Percentiles rank a stretch among this genome's conserved stretches.
These are phyloP conservation scores for Cistogaster globosa DNA, from an alignment of 2,888 invertebrate species.

Conservation along the genomic window DNA sequence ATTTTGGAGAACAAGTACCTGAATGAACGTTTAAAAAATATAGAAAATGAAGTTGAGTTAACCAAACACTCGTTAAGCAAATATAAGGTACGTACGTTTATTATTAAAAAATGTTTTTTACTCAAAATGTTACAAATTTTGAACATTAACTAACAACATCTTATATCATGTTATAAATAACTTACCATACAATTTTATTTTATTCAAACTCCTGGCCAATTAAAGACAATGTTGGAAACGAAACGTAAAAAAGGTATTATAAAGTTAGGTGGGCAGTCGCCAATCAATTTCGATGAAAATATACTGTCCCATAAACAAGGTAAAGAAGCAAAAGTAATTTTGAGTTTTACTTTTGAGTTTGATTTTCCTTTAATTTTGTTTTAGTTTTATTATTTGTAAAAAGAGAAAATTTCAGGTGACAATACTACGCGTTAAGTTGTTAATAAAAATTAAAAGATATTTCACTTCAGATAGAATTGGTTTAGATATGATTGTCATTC, in stretches of 20 bases:
- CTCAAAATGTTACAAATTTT: neutral
- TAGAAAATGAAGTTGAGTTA: conserved; percentile 90
- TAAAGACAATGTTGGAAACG: conserved; percentile 87
- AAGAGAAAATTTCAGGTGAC: neutral
- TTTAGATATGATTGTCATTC: too few species aligned
- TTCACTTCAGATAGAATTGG: too few species aligned
- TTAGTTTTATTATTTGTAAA: conserved; percentile 3
- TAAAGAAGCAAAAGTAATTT: conserved; percentile 77
- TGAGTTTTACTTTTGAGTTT: conserved; percentile 39
- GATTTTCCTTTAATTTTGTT: conserved; percentile 16
- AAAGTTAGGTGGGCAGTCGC: conserved; percentile 85
- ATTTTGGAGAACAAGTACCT: conserved; percentile 93
- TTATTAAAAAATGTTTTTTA: neutral
- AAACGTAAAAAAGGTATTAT: conserved; percentile 89
- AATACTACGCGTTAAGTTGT: too few species aligned
- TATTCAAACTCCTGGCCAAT: conserved; percentile 18
- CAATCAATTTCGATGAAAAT: conserved; percentile 85
- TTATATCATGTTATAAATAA: neutral
- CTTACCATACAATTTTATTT: conserved; percentile 51
- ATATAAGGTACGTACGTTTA: conserved; percentile 86
- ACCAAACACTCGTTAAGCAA: conserved; percentile 88
- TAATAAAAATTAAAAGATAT: too few species aligned
- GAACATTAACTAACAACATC: neutral
- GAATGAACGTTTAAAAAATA: conserved; percentile 90
- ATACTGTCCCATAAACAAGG: conserved; percentile 93